Conservation (phyloP, 1,140 invertebrate species). For the Zophobas morio region DNA sequence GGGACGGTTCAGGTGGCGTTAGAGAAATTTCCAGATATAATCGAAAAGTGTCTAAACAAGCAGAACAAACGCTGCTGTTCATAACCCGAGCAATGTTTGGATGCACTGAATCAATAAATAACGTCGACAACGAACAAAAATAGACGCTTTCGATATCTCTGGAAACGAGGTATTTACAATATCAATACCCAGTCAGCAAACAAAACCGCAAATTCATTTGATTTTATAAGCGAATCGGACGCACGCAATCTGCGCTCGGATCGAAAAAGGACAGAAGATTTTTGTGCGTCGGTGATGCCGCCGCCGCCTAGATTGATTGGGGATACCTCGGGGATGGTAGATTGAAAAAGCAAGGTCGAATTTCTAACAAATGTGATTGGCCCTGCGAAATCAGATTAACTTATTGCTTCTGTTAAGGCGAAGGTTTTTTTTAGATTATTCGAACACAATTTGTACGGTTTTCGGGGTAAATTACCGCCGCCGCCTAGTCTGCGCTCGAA, state of each 20-base stretch:
- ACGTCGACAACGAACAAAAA: constrained; percentile 25
- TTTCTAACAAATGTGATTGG: constrained; percentile 28
- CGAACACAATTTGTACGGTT: constrained; percentile 6
- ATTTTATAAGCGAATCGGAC: constrained; percentile 5
- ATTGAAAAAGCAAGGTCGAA: constrained; percentile 37
- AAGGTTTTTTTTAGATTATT: constrained; percentile 29
- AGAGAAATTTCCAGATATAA: constrained; percentile 7
- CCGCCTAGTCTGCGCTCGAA: background rate
- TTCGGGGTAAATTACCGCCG: constrained; percentile 7
- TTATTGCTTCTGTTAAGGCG: constrained; percentile 22
- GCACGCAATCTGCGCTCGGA: background rate
- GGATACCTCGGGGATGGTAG: constrained; percentile 23
- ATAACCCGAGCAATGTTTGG: constrained; percentile 20
- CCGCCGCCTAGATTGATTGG: constrained; percentile 21
- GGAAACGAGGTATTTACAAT: constrained; percentile 30
- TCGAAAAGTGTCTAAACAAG: background rate
- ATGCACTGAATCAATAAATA: constrained; percentile 37
- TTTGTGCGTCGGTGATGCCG: background rate
- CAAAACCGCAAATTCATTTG: constrained; percentile 30
- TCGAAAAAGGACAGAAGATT: background rate
- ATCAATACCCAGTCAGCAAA: constrained; percentile 26
- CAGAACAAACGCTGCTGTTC: background rate
- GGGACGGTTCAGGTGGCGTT: background rate
- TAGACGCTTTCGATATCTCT: constrained; percentile 17
- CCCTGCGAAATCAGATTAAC: constrained; percentile 27